A percentile compares a stretch with the other conserved stretches of the same genome.
Evolutionary conservation across 2,888 invertebrate genomes (phyloP).

Genomic region (Hyppa rectilinea): DNA sequence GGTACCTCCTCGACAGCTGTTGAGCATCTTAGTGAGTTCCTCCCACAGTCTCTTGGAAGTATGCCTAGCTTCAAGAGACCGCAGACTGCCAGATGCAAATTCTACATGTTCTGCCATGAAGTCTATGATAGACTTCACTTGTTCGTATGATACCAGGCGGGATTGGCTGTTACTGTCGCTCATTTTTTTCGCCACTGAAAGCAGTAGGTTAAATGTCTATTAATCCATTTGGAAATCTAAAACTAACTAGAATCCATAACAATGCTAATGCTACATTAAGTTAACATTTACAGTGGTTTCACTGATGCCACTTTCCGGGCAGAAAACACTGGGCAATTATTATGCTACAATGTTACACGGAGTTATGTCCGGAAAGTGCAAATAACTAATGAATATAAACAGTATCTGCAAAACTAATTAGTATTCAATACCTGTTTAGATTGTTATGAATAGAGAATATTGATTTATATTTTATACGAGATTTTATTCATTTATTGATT

Average conservation of each 20-base stretch:
- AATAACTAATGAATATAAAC: not conserved
- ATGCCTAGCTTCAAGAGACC: slow-evolving; percentile 78
- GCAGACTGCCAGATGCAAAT: slow-evolving; percentile 78
- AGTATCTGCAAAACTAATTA: not conserved
- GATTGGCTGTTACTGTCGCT: slow-evolving; percentile 63
- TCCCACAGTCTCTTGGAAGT: slow-evolving; percentile 79
- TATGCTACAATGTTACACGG: not conserved
- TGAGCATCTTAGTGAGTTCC: slow-evolving; percentile 77
- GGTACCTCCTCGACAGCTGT: slow-evolving; percentile 73
- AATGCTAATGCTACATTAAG: not conserved
- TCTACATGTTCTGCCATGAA: slow-evolving; percentile 83
- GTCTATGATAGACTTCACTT: slow-evolving; percentile 79
- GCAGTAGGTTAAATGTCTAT: not conserved
- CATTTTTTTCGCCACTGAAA: slow-evolving; percentile 56
- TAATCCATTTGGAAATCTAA: not conserved
- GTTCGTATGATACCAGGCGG: slow-evolving; percentile 78
- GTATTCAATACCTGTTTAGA: not conserved
- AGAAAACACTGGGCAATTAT: not conserved
- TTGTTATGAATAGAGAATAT: not conserved
- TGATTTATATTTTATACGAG: slow-evolving; percentile 7
- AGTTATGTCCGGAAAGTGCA: not conserved
- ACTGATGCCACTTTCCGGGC: not conserved
- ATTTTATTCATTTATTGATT: not conserved
- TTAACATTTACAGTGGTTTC: not conserved
- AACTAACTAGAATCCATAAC: not conserved